Conservation (phyloP, 2,113 vertebrate species). For the Pao palembangensis region DNA sequence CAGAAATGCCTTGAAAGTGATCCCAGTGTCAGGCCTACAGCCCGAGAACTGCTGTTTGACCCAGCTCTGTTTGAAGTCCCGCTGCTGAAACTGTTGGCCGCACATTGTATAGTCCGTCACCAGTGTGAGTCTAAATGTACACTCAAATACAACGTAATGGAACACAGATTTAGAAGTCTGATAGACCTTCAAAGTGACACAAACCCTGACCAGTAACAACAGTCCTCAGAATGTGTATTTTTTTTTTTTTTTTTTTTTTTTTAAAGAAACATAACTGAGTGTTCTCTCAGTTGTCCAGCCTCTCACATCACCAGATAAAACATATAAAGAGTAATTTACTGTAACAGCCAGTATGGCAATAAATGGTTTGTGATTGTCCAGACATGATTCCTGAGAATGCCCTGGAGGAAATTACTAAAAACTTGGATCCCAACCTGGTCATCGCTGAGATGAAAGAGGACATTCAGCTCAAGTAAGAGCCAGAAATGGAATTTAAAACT, state of each 20-base stretch:
- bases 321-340: background rate
- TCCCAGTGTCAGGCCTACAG: constrained; percentile 84
- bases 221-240: too few relatives aligned
- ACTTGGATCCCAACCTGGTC: constrained; percentile 89
- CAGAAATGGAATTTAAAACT: background rate
- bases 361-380: constrained; percentile 44
- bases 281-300: background rate
- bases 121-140: constrained; percentile 83
- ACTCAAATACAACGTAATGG: background rate
- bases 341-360: background rate
- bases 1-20: constrained; percentile 92
- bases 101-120: constrained; percentile 92
- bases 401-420: constrained; percentile 95
- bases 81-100: constrained; percentile 89
- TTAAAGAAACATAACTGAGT: background rate
- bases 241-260: background rate
- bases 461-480: constrained; percentile 86
- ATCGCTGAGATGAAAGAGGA: constrained; percentile 85
- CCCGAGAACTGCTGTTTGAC: constrained; percentile 91
- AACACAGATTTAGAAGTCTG: background rate
- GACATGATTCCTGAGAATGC: constrained; percentile 97
- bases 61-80: constrained; percentile 95
- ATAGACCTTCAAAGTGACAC: too few relatives aligned
- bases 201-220: too few relatives aligned
- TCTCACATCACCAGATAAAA: background rate